These are phyloP conservation scores for Drymonia ruficornis DNA, from an alignment of 2,888 invertebrate genomes.

Conservation along the genomic window DNA sequence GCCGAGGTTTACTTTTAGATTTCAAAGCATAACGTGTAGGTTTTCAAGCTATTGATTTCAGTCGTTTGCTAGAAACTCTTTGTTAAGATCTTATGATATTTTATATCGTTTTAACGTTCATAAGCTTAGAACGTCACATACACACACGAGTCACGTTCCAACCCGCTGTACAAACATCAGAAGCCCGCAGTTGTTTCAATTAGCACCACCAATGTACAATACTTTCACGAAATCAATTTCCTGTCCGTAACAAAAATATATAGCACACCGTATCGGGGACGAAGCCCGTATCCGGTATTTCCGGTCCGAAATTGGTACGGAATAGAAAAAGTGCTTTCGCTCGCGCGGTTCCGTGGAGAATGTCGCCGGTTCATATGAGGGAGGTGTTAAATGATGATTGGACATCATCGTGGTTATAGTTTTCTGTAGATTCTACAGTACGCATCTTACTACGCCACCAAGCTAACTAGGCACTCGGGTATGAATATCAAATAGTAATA, in stretches of 20 bases:
- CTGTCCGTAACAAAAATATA: constrained; percentile 32
- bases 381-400: background rate
- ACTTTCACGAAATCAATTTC: constrained; percentile 48
- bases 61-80: constrained; percentile 20
- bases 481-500: too few species aligned
- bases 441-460: too few species aligned
- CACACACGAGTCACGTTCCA: too few species aligned
- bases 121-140: too few species aligned
- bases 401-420: background rate
- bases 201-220: constrained; percentile 21
- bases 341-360: constrained; percentile 10
- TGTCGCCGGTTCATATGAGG: constrained; percentile 12
- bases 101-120: too few species aligned
- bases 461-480: too few species aligned
- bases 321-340: constrained; percentile 21
- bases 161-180: constrained; percentile 21
- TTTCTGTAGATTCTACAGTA: background rate
- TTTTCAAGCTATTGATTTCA: background rate
- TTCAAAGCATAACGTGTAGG: background rate
- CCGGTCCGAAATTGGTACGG: constrained; percentile 6
- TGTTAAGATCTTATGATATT: too few species aligned
- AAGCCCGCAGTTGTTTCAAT: constrained; percentile 33
- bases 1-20: background rate
- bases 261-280: constrained; percentile 19
- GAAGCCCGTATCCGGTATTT: constrained; percentile 19